Percentiles rank a stretch among this genome's conserved stretches.
These are phyloP conservation scores for Alethe diademata DNA, from an alignment of 2,113 vertebrate genomes.

Conservation along the genomic window DNA sequence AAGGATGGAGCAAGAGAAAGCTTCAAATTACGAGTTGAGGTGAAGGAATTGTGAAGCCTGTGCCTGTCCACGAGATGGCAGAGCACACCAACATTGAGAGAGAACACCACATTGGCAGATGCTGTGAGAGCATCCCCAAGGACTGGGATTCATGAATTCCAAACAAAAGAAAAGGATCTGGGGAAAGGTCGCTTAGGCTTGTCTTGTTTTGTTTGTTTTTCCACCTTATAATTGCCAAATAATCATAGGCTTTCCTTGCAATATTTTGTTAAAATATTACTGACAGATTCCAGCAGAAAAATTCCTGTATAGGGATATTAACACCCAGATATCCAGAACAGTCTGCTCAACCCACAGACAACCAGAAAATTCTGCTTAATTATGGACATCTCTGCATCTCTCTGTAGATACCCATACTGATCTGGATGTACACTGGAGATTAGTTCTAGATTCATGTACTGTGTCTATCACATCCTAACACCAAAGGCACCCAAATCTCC, in stretches of 20 bases:
- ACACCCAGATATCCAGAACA: background rate
- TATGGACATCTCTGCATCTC: no score
- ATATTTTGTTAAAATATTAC: background rate
- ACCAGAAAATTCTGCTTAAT: background rate
- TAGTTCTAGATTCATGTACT: background rate
- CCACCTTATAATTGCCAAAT: background rate
- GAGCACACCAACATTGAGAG: background rate
- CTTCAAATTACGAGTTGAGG: background rate
- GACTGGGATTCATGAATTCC: background rate
- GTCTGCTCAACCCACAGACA: background rate
- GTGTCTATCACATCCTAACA: background rate
- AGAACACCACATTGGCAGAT: no score
- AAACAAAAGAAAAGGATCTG: background rate
- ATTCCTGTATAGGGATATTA: background rate
- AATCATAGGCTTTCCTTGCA: background rate
- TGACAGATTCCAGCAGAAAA: background rate
- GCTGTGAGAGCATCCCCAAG: background rate
- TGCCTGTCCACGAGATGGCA: slow-evolving; percentile 44
- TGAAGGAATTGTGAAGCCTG: fast-evolving
- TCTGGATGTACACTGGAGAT: background rate
- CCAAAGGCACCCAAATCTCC: background rate
- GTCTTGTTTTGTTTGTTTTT: background rate
- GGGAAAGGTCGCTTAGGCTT: background rate
- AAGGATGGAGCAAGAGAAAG: background rate
- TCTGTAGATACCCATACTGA: background rate